Conservation (phyloP, 2,888 invertebrate genomes). For the Cosmia trapezina region DNA sequence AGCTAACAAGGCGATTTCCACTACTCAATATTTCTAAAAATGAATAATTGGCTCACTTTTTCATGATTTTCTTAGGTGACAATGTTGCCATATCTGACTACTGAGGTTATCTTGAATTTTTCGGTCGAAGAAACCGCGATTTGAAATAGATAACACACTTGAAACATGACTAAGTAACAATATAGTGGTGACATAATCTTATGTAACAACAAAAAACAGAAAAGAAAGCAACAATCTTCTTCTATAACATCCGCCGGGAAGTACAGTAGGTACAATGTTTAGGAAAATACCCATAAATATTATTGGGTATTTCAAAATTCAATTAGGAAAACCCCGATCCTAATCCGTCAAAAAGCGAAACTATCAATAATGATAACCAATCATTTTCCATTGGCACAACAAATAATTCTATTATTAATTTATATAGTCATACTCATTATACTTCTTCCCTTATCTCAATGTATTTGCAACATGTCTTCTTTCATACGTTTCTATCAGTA, state of each 20-base stretch:
- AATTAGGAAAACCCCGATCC: slow-evolving; percentile 38
- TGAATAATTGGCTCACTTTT: slow-evolving; percentile 41
- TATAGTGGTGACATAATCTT: slow-evolving; percentile 6
- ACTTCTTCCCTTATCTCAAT: background rate
- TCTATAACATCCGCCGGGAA: background rate
- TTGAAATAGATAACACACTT: background rate
- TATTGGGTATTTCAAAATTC: slow-evolving; percentile 12
- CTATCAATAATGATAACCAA: slow-evolving; percentile 40
- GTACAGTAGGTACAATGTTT: background rate
- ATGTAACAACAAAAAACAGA: background rate
- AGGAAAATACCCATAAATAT: slow-evolving; percentile 25
- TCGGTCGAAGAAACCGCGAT: slow-evolving; percentile 1
- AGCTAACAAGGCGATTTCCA: slow-evolving; percentile 63
- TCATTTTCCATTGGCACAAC: slow-evolving; percentile 7
- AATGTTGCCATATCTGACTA: slow-evolving; percentile 10
- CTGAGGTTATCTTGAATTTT: slow-evolving; percentile 35
- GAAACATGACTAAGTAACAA: background rate
- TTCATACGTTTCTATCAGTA: background rate
- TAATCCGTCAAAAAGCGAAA: slow-evolving; percentile 13
- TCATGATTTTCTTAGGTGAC: slow-evolving; percentile 19
- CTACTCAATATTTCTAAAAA: slow-evolving; percentile 21
- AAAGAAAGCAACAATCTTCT: background rate
- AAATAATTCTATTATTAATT: slow-evolving; percentile 12
- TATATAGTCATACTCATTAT: background rate
- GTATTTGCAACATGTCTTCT: slow-evolving; percentile 4